Conservation (phyloP, 2,888 invertebrate species). For the Malacosoma neustria region DNA sequence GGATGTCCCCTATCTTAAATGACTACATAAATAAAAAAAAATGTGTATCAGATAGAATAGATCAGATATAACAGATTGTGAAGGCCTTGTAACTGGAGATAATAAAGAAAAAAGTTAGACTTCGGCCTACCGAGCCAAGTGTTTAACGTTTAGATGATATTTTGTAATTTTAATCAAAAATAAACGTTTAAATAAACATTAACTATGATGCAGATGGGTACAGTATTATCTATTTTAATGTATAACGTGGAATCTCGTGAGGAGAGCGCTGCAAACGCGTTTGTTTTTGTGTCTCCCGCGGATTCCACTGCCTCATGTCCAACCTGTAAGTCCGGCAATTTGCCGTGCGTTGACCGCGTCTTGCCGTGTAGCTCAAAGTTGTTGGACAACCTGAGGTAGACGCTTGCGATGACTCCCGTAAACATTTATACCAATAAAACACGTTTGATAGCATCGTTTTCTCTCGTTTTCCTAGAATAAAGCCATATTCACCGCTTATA, state of each 20-base stretch:
- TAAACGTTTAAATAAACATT: no score
- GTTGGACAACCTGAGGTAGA: slow-evolving; percentile 51
- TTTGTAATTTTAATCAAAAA: no score
- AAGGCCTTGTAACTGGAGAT: no score
- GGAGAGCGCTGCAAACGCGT: slow-evolving; percentile 43
- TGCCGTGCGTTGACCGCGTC: slow-evolving; percentile 69
- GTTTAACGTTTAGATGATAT: no score
- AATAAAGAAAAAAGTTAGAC: no score
- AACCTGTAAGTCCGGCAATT: slow-evolving; percentile 73
- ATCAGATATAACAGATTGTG: no score
- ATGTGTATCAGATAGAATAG: no score
- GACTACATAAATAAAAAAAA: no score
- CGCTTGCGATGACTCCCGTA: slow-evolving; percentile 45
- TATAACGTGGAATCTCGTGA: slow-evolving; percentile 38
- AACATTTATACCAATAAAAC: slow-evolving; percentile 20
- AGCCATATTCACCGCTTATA: not conserved
- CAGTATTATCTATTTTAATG: no score
- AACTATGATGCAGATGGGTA: no score
- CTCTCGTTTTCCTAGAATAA: not conserved
- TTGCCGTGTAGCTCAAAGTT: slow-evolving; percentile 49
- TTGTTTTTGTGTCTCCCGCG: slow-evolving; percentile 65
- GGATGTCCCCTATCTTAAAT: no score
- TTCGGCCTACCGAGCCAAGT: no score
- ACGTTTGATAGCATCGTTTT: slow-evolving; percentile 7
- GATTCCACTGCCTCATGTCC: slow-evolving; percentile 69